Conservation (phyloP, 2,113 vertebrate species). For the Syngnathus floridae region DNA sequence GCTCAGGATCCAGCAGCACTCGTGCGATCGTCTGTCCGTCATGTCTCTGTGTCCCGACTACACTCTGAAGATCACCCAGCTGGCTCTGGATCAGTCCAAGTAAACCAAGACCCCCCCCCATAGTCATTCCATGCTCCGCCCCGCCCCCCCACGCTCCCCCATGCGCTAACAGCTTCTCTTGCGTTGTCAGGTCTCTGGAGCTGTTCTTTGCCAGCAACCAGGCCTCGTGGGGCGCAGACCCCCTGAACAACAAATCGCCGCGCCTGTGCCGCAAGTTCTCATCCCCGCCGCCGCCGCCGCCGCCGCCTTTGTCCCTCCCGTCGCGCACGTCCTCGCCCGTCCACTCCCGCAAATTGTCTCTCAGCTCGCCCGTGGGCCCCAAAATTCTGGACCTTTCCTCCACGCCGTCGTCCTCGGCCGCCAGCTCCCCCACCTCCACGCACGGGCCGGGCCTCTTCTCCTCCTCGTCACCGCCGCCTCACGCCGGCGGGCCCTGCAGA, state of each 20-base stretch:
- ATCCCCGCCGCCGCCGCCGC: constrained; percentile 80
- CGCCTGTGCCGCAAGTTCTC: constrained; percentile 89
- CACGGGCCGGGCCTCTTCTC: constrained; percentile 66
- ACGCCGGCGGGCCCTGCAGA: constrained; percentile 46
- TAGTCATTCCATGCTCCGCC: too few species aligned
- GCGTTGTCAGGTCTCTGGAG: constrained; percentile 80
- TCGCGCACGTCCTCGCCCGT: constrained; percentile 87
- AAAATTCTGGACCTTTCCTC: constrained; percentile 79
- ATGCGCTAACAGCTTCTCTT: background rate
- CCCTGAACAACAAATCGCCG: constrained; percentile 83
- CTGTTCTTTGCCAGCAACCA: constrained; percentile 90
- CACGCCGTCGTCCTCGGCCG: constrained; percentile 61
- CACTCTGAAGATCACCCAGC: constrained; percentile 73
- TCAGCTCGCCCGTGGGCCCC: constrained; percentile 79
- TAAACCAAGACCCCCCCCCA: constrained; percentile 42
- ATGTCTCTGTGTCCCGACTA: constrained; percentile 74
- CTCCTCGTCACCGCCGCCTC: constrained; percentile 55
- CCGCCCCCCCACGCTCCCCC: background rate
- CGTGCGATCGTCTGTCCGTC: constrained; percentile 74
- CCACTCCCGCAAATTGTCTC: constrained; percentile 83
- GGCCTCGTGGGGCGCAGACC: constrained; percentile 76
- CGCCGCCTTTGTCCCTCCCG: constrained; percentile 79
- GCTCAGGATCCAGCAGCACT: constrained; percentile 68
- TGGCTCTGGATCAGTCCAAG: constrained; percentile 73
- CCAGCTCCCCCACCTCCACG: constrained; percentile 77